A percentile compares a stretch with the other conserved stretches of the same genome.
phyloP scores from a whole-genome alignment of 2,888 invertebrate species.

The Stenodema calcarata region DNA sequence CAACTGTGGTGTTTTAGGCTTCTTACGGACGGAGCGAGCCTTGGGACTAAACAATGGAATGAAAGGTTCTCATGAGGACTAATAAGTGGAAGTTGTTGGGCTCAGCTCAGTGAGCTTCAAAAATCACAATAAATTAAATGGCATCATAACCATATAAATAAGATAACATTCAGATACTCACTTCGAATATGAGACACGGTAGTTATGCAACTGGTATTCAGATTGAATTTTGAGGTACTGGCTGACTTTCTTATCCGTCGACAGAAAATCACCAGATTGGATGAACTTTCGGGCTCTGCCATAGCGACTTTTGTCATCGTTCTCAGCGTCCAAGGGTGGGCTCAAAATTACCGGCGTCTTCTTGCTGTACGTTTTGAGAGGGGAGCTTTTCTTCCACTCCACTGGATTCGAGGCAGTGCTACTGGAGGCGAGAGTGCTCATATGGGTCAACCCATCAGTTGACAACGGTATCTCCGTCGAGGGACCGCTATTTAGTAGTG shows the following conservation, averaged over 20 bases:
- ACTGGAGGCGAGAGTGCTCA: conserved; percentile 4
- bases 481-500: background rate
- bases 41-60: conserved; percentile 19
- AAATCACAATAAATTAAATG: conserved; percentile 23
- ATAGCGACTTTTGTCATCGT: conserved; percentile 65
- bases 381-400: conserved; percentile 49
- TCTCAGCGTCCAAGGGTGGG: background rate
- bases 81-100: too few species aligned
- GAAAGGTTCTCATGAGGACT: too few species aligned
- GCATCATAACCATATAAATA: background rate
- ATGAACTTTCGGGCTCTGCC: conserved; percentile 68
- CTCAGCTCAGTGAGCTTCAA: too few species aligned
- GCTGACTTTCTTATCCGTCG: conserved; percentile 62
- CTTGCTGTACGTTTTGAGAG: conserved; percentile 53
- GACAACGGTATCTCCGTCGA: background rate
- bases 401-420: background rate
- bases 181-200: background rate
- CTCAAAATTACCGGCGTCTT: background rate
- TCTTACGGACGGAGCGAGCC: conserved; percentile 13
- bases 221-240: conserved; percentile 57
- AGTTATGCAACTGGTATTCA: conserved; percentile 51
- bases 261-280: conserved; percentile 62
- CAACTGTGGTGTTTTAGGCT: background rate
- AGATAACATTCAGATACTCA: background rate
- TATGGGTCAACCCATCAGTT: background rate